These are phyloP conservation scores for Oxyteleia sp. DNA, from an alignment of 2,888 invertebrate genomes.

Conservation along the genomic window DNA sequence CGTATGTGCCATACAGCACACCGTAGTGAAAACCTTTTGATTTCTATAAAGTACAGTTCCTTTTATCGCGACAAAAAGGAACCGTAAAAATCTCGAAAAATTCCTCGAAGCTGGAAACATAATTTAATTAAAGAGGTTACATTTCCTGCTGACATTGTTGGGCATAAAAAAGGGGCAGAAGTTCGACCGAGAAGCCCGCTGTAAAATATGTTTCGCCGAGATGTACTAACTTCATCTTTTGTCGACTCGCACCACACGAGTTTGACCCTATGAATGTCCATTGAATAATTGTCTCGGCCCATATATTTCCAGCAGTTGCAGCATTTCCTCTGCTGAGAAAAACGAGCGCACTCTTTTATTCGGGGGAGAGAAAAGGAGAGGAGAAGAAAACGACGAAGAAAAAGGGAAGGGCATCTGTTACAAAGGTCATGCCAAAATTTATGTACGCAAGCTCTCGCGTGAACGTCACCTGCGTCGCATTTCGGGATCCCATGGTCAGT, in stretches of 20 bases:
- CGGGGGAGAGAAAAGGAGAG: constrained; percentile 44
- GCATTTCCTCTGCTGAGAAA: constrained; percentile 58
- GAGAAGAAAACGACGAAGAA: constrained; percentile 52
- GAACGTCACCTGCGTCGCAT: constrained; percentile 82
- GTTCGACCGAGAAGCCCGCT: constrained; percentile 10
- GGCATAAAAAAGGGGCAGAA: constrained; percentile 41
- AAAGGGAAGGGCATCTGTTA: constrained; percentile 76
- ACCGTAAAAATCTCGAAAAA: constrained; percentile 21
- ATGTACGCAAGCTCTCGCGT: constrained; percentile 79
- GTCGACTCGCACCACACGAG: constrained; percentile 59
- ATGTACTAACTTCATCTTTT: constrained; percentile 52
- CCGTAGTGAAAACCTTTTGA: background rate
- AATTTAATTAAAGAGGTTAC: constrained; percentile 55
- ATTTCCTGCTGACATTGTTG: constrained; percentile 41
- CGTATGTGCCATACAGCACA: background rate
- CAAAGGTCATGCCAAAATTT: constrained; percentile 79
- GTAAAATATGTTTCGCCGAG: constrained; percentile 38
- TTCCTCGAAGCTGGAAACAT: constrained; percentile 18
- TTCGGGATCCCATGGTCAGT: constrained; percentile 77
- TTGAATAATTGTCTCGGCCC: constrained; percentile 68
- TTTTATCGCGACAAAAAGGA: constrained; percentile 13
- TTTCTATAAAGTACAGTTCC: background rate
- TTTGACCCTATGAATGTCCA: constrained; percentile 65
- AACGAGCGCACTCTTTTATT: constrained; percentile 66
- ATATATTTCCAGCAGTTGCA: constrained; percentile 70